Conservation (phyloP, 2,113 vertebrate species). For the Zosterops borbonicus region DNA sequence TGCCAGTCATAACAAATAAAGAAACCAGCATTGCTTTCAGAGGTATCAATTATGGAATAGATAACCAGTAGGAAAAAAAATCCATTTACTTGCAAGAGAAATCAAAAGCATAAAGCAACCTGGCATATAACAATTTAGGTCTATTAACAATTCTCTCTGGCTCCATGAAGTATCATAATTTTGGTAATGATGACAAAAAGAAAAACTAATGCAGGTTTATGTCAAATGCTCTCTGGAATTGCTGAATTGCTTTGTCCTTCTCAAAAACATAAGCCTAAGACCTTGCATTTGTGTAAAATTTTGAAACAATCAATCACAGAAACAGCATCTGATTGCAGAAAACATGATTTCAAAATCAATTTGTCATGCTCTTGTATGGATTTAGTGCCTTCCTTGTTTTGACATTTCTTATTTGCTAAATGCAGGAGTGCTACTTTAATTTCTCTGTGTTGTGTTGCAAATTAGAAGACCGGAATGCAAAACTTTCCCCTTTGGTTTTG, state of each 20-base stretch:
- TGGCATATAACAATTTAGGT: background rate
- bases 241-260: background rate
- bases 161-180: background rate
- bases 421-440: background rate
- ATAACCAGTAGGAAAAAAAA: background rate
- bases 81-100: background rate
- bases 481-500: background rate
- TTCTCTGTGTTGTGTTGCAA: background rate
- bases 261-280: background rate
- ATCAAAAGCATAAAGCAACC: background rate
- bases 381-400: conserved; percentile 47
- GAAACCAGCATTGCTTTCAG: background rate
- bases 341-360: conserved; percentile 50
- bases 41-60: background rate
- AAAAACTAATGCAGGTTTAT: background rate
- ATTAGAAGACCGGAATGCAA: background rate
- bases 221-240: background rate
- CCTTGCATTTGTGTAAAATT: background rate
- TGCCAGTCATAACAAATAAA: background rate
- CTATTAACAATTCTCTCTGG: background rate
- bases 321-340: conserved; percentile 45
- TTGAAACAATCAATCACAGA: conserved; percentile 14
- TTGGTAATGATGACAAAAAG: background rate
- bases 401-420: conserved; percentile 48
- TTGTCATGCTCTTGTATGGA: conserved; percentile 29